These are phyloP conservation scores for Larimichthys polyactis DNA, from an alignment of 2,113 vertebrate species.

Conservation along the genomic window DNA sequence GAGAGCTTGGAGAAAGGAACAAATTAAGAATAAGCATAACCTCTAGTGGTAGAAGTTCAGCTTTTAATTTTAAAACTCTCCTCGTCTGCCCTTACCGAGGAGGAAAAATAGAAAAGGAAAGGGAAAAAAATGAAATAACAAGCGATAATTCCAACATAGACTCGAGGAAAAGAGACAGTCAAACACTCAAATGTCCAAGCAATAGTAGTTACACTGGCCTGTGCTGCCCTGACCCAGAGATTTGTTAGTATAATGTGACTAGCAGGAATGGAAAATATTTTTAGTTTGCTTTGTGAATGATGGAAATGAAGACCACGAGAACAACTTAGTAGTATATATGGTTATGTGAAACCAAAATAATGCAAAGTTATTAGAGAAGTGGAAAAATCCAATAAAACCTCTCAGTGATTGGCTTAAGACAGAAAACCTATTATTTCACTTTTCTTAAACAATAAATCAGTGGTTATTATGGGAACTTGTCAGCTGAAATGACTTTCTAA, in stretches of 20 bases:
- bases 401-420: slow-evolving; percentile 72
- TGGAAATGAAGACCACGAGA: slow-evolving; percentile 67
- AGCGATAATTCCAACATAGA: neutral
- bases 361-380: slow-evolving; percentile 74
- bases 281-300: slow-evolving; percentile 67
- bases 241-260: slow-evolving; percentile 58
- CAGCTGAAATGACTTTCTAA: slow-evolving; percentile 70
- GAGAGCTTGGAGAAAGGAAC: slow-evolving; percentile 20
- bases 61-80: slow-evolving; percentile 86
- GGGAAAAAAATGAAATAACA: neutral
- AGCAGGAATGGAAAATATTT: slow-evolving; percentile 70
- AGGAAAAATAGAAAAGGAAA: slow-evolving; percentile 29
- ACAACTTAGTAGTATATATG: slow-evolving; percentile 54
- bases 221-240: slow-evolving; percentile 24
- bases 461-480: slow-evolving; percentile 73
- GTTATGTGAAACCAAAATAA: slow-evolving; percentile 73
- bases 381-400: slow-evolving; percentile 80
- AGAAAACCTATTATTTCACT: slow-evolving; percentile 75
- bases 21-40: slow-evolving; percentile 92
- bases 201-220: slow-evolving; percentile 28
- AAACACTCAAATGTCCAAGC: slow-evolving; percentile 5
- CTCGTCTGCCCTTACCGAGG: slow-evolving; percentile 78
- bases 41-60: slow-evolving; percentile 92
- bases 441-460: slow-evolving; percentile 78
- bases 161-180: neutral